Conservation (phyloP, 2,797 vertebrate genomes). For the Xyrichtys novacula region DNA sequence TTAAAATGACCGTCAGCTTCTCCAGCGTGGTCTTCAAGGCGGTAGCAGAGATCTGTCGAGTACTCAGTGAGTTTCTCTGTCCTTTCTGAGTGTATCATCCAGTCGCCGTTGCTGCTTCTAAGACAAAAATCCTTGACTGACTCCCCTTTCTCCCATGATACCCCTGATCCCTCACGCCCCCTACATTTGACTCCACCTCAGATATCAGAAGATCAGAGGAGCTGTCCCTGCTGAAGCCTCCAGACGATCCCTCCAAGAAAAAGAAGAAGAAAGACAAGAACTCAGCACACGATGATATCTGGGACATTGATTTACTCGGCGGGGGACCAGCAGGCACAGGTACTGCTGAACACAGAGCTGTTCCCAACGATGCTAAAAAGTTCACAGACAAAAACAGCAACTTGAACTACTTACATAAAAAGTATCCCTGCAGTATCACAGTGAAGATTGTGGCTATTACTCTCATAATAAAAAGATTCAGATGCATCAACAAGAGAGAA, state of each 20-base stretch:
- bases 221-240: slow-evolving; percentile 91
- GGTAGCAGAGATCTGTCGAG: slow-evolving; percentile 92
- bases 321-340: slow-evolving; percentile 84
- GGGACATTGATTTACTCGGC: slow-evolving; percentile 87
- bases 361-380: background rate
- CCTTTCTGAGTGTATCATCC: background rate
- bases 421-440: background rate
- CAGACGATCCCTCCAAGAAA: slow-evolving; percentile 89
- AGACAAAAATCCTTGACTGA: background rate
- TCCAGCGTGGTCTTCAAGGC: slow-evolving; percentile 93
- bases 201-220: slow-evolving; percentile 96
- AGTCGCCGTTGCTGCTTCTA: background rate
- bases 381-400: slow-evolving; percentile 2
- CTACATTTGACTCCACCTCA: slow-evolving; percentile 51
- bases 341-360: slow-evolving; percentile 21
- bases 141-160: background rate
- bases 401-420: background rate
- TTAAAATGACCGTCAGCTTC: slow-evolving; percentile 92
- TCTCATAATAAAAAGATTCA: background rate
- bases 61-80: slow-evolving; percentile 89
- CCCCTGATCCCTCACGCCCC: background rate
- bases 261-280: slow-evolving; percentile 95
- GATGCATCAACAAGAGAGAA: background rate
- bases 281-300: slow-evolving; percentile 88
- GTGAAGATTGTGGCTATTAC: background rate